phyloP scores from a whole-genome alignment of 2,113 vertebrate species.

The Podiceps cristatus region DNA sequence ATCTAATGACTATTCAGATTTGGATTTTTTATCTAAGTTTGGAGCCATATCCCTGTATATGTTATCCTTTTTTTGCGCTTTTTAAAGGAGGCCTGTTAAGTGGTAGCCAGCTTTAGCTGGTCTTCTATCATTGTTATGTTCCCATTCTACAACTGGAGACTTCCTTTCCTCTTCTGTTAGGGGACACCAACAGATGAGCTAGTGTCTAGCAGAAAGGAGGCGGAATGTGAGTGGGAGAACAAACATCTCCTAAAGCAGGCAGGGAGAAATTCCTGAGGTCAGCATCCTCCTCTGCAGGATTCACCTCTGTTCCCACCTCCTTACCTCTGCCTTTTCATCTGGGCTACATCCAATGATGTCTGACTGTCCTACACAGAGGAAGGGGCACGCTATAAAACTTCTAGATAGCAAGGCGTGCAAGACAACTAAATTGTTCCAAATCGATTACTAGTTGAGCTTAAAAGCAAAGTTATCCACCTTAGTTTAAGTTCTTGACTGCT shows the following conservation, averaged over 20 bases:
- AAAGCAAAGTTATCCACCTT: neutral
- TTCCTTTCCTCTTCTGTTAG: neutral
- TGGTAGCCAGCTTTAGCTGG: neutral
- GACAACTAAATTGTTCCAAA: neutral
- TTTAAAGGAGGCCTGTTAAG: neutral
- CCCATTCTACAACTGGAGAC: neutral
- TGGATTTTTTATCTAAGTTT: neutral
- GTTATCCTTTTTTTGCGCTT: rapidly evolving
- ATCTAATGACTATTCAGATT: neutral
- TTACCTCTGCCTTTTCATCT: neutral
- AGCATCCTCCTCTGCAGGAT: neutral
- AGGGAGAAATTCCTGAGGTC: neutral
- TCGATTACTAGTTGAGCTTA: neutral
- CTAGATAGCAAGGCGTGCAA: neutral
- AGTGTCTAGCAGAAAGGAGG: neutral
- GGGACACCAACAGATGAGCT: neutral
- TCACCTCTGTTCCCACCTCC: neutral
- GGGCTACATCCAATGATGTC: neutral
- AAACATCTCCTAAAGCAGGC: neutral
- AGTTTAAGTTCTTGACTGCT: neutral
- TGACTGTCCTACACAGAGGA: neutral
- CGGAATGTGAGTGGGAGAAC: neutral
- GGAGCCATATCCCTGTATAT: neutral
- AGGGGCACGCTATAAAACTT: neutral
- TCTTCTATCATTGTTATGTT: neutral